A percentile compares a stretch with the other conserved stretches of the same genome.
Conservation (phyloP, 2,888 invertebrate genomes). For the Apoderus coryli region DNA sequence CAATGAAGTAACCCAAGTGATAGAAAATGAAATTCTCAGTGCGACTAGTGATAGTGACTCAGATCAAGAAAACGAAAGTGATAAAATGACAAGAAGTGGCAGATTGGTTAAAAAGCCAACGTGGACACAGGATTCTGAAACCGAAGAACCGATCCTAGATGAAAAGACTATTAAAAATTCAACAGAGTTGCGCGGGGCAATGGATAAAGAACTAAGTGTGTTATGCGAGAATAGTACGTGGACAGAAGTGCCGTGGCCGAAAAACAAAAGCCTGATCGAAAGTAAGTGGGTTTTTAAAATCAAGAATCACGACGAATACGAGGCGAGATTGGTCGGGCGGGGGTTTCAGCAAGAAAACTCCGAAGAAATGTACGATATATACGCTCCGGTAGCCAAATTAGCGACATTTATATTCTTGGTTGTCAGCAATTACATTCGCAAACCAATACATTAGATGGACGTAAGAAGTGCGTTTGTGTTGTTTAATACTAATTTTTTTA, state of each 20-base stretch:
- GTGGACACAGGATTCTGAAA: neutral
- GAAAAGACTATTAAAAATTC: neutral
- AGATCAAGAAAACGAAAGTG: too few species aligned
- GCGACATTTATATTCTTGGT: conserved; percentile 10
- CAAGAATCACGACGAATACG: conserved; percentile 9
- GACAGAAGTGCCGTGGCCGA: conserved; percentile 10
- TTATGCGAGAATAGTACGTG: conserved; percentile 10
- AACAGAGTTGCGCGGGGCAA: neutral
- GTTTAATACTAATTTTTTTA: too few species aligned
- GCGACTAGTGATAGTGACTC: too few species aligned
- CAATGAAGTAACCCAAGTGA: too few species aligned
- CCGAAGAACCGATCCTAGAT: neutral
- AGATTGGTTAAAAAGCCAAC: neutral
- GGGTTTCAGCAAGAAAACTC: conserved; percentile 14
- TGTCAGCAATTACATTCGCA: conserved; percentile 10
- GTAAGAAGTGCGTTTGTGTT: conserved; percentile 17
- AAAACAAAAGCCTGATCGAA: conserved; percentile 11
- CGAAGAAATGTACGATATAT: conserved; percentile 12
- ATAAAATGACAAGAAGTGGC: neutral
- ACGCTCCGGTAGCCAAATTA: conserved; percentile 18
- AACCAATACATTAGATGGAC: conserved; percentile 15
- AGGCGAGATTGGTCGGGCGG: conserved; percentile 17
- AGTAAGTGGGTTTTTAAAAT: conserved; percentile 14
- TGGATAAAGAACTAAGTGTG: conserved; percentile 6
- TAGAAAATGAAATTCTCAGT: too few species aligned